Percentiles rank a stretch among this genome's conserved stretches.
Conservation (phyloP, 2,113 vertebrate species). For the Pyrgilauda ruficollis region DNA sequence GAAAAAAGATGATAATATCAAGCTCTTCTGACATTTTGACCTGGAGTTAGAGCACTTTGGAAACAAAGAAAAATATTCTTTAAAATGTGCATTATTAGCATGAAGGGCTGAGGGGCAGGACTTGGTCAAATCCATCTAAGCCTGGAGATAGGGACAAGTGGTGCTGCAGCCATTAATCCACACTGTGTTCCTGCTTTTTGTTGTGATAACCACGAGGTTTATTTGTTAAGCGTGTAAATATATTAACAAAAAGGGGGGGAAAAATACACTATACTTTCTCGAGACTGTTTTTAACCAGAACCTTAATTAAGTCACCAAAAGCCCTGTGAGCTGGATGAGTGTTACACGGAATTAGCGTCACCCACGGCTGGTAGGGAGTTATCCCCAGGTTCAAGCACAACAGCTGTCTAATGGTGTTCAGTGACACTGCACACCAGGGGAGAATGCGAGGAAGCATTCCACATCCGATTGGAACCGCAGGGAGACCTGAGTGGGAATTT, state of each 20-base stretch:
- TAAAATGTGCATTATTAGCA: background rate
- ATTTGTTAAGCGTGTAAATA: background rate
- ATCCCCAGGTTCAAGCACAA: constrained; percentile 34
- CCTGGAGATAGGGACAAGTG: background rate
- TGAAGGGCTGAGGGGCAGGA: background rate
- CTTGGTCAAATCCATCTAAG: constrained; percentile 19
- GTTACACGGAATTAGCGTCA: background rate
- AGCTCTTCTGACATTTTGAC: constrained; percentile 24
- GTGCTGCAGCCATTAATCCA: background rate
- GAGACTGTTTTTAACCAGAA: background rate
- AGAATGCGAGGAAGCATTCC: background rate
- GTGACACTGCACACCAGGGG: constrained; percentile 27
- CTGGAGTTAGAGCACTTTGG: background rate
- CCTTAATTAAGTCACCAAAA: constrained; percentile 6
- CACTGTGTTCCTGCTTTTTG: background rate
- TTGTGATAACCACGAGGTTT: background rate
- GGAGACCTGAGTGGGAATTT: constrained; percentile 23
- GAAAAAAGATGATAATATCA: constrained; percentile 42
- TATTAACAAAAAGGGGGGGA: background rate
- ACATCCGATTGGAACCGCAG: constrained; percentile 47
- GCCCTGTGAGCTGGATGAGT: background rate
- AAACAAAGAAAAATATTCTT: background rate
- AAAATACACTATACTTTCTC: background rate
- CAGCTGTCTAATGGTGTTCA: constrained; percentile 50
- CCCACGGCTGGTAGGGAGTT: background rate